phyloP scores from a whole-genome alignment of 2,113 vertebrate species.

The Taurulus bubalis region DNA sequence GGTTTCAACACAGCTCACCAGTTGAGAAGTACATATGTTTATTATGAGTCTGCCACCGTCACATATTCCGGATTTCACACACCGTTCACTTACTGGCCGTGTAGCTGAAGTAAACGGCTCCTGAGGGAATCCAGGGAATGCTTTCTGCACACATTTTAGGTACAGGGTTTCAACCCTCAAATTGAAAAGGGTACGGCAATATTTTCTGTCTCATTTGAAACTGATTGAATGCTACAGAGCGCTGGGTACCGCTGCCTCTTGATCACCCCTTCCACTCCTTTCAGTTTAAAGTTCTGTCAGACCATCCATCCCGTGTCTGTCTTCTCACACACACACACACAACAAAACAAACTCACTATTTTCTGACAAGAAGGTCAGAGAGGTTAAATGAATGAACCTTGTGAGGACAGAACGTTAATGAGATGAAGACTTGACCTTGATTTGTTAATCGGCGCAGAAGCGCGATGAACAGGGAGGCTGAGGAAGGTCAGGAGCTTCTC shows the following conservation, averaged over 20 bases:
- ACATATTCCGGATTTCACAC: constrained; percentile 47
- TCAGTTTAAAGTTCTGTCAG: neutral
- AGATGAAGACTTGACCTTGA: constrained; percentile 70
- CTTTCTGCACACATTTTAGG: neutral
- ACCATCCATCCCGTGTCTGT: neutral
- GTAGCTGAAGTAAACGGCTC: constrained; percentile 13
- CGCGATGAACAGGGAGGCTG: constrained; percentile 37
- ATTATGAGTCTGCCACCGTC: constrained; percentile 4
- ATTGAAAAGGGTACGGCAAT: neutral
- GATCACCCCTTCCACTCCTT: neutral
- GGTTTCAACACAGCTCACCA: constrained; percentile 12
- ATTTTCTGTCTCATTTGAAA: neutral
- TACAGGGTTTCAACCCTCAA: neutral
- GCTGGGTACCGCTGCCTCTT: neutral
- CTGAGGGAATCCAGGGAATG: neutral
- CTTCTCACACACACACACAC: neutral
- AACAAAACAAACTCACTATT: neutral
- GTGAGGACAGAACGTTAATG: constrained; percentile 42
- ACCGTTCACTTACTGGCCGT: constrained; percentile 13
- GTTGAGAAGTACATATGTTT: constrained; percentile 10
- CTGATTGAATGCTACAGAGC: neutral
- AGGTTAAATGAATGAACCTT: constrained; percentile 60
- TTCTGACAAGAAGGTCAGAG: constrained; percentile 26
- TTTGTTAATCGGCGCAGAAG: constrained; percentile 66
- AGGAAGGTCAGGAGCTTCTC: constrained; percentile 71